Evolutionary conservation across 1,140 invertebrate species (phyloP).

Genomic region (Belonocnema kinseyi): DNA sequence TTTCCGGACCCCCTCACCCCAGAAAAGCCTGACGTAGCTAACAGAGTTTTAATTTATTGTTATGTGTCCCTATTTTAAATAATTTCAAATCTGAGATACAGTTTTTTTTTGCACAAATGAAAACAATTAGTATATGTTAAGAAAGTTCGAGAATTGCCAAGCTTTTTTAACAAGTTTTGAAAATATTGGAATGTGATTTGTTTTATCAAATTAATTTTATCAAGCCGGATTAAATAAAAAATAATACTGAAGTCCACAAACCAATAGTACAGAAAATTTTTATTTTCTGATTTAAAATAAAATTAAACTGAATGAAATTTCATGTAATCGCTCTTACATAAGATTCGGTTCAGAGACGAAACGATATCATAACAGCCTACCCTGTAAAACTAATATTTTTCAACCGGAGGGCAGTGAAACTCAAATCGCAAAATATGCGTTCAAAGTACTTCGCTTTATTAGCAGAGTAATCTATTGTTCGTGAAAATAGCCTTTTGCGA

Average conservation of each 20-base stretch:
- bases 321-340: neutral
- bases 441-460: neutral
- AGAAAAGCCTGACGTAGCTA: no score
- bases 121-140: no score
- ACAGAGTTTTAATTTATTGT: no score
- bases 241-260: neutral
- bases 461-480: neutral
- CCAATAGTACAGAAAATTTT: neutral
- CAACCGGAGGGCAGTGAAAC: neutral
- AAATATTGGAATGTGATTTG: no score
- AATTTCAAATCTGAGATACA: no score
- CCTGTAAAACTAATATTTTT: slow-evolving; percentile 3
- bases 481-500: neutral
- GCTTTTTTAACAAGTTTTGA: no score
- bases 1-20: no score
- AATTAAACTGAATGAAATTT: neutral
- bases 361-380: slow-evolving; percentile 7
- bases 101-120: no score
- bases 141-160: no score
- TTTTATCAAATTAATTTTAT: neutral
- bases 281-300: neutral
- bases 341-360: neutral
- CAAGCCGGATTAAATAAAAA: slow-evolving; percentile 2
- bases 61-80: no score
- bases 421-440: slow-evolving; percentile 11